phyloP scores from a whole-genome alignment of 2,113 vertebrate genomes.

The Rhipidura dahli region DNA sequence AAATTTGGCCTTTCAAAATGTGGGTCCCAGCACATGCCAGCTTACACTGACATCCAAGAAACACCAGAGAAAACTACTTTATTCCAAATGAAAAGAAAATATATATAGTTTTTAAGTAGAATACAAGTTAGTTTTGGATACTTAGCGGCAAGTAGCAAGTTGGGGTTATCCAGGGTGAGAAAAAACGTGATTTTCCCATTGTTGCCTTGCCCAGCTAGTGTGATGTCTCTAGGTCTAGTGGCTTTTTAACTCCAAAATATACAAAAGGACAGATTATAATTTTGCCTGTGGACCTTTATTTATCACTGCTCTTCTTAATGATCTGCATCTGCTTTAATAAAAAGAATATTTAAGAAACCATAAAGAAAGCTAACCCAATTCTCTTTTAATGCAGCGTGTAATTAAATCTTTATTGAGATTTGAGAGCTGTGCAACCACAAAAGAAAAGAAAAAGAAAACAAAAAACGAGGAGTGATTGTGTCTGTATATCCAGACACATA shows the following conservation, averaged over 20 bases:
- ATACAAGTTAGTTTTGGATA: background rate
- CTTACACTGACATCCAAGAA: background rate
- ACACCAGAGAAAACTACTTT: background rate
- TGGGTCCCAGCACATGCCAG: background rate
- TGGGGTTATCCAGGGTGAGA: background rate
- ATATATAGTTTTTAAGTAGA: background rate
- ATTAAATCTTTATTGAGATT: slow-evolving; percentile 53
- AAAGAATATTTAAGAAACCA: slow-evolving; percentile 8
- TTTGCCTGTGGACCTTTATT: background rate
- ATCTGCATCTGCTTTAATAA: slow-evolving; percentile 34
- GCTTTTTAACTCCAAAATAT: background rate
- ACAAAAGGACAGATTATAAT: background rate
- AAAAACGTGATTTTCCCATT: background rate
- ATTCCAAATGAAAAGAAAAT: background rate
- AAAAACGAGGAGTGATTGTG: background rate
- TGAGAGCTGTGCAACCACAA: slow-evolving; percentile 32
- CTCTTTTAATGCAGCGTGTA: background rate
- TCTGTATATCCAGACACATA: background rate
- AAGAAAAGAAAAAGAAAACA: background rate
- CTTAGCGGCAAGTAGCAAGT: background rate
- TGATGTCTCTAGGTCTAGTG: background rate
- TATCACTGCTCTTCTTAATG: background rate
- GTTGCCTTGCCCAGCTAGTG: background rate
- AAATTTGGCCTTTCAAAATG: background rate
- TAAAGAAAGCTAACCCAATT: slow-evolving; percentile 9